Evolutionary conservation across 1,140 invertebrate genomes (phyloP).

Genomic region (Patella vulgata): DNA sequence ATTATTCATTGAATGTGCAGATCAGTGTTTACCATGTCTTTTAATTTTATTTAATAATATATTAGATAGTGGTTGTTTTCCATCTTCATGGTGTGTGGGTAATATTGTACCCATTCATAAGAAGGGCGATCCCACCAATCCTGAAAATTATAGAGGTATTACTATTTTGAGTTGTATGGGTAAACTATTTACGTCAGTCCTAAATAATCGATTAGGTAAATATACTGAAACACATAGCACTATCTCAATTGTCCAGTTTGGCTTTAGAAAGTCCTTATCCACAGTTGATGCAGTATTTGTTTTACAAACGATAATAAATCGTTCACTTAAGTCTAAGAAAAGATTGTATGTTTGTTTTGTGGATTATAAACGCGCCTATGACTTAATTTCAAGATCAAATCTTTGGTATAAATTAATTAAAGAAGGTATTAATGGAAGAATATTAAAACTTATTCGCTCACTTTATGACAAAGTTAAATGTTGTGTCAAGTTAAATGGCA

Average conservation of each 20-base stretch:
- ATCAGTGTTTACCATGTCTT: conserved; percentile 7
- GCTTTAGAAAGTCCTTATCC: not conserved
- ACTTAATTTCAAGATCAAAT: conserved; percentile 1
- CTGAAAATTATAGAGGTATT: conserved; percentile 10
- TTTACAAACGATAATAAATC: conserved; percentile 9
- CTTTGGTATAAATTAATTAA: conserved; percentile 13
- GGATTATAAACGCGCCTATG: conserved; percentile 10
- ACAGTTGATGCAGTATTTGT: conserved; percentile 15
- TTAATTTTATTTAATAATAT: conserved; percentile 9
- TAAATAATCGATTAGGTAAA: conserved; percentile 3
- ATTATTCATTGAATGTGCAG: conserved; percentile 8
- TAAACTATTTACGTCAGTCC: conserved; percentile 11
- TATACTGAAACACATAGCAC: conserved; percentile 4
- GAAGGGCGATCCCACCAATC: not conserved
- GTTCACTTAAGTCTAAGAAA: conserved; percentile 3
- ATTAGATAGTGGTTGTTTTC: conserved; percentile 7
- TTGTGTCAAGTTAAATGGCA: too few species aligned
- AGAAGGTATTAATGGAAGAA: too few species aligned
- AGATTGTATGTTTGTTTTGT: conserved; percentile 13
- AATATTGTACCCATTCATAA: conserved; percentile 13
- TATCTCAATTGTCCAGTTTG: conserved; percentile 19
- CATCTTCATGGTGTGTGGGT: not conserved
- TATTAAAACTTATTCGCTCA: too few species aligned
- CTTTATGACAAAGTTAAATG: too few species aligned
- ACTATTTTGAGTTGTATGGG: not conserved